A percentile compares a stretch with the other conserved stretches of the same genome.
Conservation (phyloP, 2,113 vertebrate species). For the Megaceryle maxima region DNA sequence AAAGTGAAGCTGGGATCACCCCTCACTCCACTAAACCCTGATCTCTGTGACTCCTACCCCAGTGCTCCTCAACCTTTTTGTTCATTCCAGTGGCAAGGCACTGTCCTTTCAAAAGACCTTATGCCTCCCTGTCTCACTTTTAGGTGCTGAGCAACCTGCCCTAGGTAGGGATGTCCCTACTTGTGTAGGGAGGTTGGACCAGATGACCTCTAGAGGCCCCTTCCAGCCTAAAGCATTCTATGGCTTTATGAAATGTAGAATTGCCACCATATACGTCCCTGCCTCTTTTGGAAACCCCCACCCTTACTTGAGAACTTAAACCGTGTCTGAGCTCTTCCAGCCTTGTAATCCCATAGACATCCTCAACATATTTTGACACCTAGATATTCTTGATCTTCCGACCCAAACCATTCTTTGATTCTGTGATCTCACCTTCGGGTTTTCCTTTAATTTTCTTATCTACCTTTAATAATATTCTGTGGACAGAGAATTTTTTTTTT, state of each 20-base stretch:
- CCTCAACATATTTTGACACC: neutral
- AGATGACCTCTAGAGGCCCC: no score
- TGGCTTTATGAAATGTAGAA: neutral
- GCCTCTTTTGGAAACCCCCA: neutral
- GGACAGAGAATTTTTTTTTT: neutral
- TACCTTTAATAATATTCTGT: neutral
- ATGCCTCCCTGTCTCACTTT: neutral
- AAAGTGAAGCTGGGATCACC: neutral
- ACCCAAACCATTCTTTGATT: neutral
- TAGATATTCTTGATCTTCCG: neutral
- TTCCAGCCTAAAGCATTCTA: no score
- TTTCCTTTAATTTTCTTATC: neutral
- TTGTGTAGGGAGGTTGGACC: no score
- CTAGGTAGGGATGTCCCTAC: no score
- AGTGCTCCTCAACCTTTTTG: neutral
- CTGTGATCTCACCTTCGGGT: neutral
- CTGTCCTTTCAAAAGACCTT: neutral
- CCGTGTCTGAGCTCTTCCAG: neutral
- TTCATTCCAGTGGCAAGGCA: neutral
- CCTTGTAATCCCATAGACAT: neutral
- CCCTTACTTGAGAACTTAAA: neutral
- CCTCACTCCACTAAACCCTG: no score
- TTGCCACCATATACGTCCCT: accelerated
- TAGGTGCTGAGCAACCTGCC: neutral
- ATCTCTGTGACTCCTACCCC: neutral